Evolutionary conservation across 2,888 invertebrate species (phyloP), one percentile per base, ranked within the genome.

Genomic region (Dasysyrphus albostriatus): DNA sequence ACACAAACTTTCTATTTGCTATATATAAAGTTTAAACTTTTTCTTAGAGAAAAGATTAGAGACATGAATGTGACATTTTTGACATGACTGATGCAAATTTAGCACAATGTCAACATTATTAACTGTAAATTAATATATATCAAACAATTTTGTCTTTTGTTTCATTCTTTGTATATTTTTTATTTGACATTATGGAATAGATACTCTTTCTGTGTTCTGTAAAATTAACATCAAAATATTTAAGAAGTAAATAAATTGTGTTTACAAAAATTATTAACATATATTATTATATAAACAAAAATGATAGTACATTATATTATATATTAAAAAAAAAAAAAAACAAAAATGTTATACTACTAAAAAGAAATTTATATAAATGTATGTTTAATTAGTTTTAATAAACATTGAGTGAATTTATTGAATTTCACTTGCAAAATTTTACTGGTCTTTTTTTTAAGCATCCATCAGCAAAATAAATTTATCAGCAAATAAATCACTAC

Each of bases 351-450:
- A 77, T 54, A 77, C 67, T 42, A 73, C 81, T 69, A 81, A 81
- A 82, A 10, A 80, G n/a, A n/a, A 61, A 67, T 77, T 69, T 84
- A 72, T 82, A 81, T 83, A 83, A 59, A 82, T 85, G 77, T 82
- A 85, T 74, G 85, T 85, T 85, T 85, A 74, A 82, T 42, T 85
- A 82, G 77, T 85, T 85, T 82, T 82, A 85, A 85, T 85, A 85
- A 85, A 85, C 58, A 58, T 67, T 58, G 49, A 44, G 65, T 63
- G 16, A 58, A 83, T 58, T 19, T 67, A 47, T 76, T 54, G 69
- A 69, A 39, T 39, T 69, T 39, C 51, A 69, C 19, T 39, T 16
- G 12, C 32, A 29, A 63, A 29, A n/a, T 12, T 65, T 32, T 32
- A 5, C n/a, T 14, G 7, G 0, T 44, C 16, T 44, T 39, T 61